Conservation (phyloP, 2,113 vertebrate species). For the Vidua macroura region DNA sequence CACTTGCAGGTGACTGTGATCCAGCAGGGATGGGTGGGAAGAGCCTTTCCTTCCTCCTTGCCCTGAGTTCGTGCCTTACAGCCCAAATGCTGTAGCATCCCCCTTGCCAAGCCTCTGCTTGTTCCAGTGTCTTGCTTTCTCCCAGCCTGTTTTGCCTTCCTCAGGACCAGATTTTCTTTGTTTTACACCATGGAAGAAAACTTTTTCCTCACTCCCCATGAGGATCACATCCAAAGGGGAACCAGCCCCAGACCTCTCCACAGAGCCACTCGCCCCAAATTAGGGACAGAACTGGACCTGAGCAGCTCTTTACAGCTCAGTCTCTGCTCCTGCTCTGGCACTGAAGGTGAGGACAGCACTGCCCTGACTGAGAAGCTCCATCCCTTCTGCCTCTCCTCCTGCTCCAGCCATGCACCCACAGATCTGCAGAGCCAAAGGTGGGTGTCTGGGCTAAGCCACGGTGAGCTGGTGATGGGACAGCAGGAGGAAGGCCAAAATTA, state of each 20-base stretch:
- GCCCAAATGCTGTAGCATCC: not conserved
- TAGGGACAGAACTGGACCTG: not conserved
- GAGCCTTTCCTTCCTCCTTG: not conserved
- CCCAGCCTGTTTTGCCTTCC: not conserved
- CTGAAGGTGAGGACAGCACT: not conserved
- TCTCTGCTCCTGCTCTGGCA: not conserved
- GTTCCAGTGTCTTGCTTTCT: not conserved
- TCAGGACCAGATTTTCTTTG: not conserved
- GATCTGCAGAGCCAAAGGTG: not conserved
- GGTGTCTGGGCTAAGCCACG: not conserved
- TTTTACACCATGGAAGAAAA: not conserved
- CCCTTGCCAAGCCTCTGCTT: not conserved
- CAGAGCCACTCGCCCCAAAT: not conserved
- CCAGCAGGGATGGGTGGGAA: not conserved
- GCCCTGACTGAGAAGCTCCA: not conserved
- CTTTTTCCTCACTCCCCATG: fast-evolving
- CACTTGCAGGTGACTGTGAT: not conserved
- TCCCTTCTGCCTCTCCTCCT: not conserved
- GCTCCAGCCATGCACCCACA: fast-evolving
- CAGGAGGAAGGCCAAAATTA: not conserved
- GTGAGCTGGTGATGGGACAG: not conserved
- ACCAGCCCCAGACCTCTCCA: not conserved
- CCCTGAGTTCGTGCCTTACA: not conserved
- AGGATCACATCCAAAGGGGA: not conserved
- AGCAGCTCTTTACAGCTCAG: not conserved